Conservation (phyloP, 2,113 vertebrate genomes). For the Oreotrochilus melanogaster region DNA sequence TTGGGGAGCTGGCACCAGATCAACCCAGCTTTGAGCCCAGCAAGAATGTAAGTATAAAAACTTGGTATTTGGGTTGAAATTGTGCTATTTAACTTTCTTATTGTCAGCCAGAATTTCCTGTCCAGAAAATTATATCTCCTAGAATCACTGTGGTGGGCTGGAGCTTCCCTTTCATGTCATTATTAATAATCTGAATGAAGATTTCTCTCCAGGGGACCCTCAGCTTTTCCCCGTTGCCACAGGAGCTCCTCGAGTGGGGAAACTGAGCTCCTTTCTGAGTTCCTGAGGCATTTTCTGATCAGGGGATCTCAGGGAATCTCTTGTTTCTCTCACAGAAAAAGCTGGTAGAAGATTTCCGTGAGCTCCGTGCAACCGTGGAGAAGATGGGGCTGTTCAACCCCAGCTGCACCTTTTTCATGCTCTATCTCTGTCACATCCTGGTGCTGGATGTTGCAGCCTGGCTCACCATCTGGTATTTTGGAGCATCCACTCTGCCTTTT, state of each 20-base stretch:
- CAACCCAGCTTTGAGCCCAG: constrained; percentile 83
- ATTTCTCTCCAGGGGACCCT: background rate
- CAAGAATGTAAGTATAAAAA: constrained; percentile 80
- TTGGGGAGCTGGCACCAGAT: constrained; percentile 83
- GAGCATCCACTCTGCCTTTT: constrained; percentile 76
- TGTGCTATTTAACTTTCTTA: background rate
- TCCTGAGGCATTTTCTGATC: background rate
- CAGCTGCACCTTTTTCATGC: constrained; percentile 75
- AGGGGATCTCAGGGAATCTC: background rate
- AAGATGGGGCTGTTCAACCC: constrained; percentile 81
- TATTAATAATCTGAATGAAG: background rate
- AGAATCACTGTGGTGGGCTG: background rate
- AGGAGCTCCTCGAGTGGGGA: background rate
- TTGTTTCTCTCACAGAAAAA: constrained; percentile 65
- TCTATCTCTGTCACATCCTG: constrained; percentile 80
- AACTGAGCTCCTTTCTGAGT: rapidly evolving
- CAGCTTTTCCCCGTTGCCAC: background rate
- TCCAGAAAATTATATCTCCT: background rate
- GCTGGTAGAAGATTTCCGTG: constrained; percentile 80
- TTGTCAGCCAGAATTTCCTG: background rate
- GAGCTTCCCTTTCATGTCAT: background rate
- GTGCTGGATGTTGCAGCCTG: constrained; percentile 78
- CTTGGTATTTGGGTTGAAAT: background rate
- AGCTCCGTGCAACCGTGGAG: constrained; percentile 77
- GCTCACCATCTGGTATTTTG: constrained; percentile 80